Evolutionary conservation across 2,113 vertebrate genomes (phyloP).

Genomic region (Carassius gibelio): DNA sequence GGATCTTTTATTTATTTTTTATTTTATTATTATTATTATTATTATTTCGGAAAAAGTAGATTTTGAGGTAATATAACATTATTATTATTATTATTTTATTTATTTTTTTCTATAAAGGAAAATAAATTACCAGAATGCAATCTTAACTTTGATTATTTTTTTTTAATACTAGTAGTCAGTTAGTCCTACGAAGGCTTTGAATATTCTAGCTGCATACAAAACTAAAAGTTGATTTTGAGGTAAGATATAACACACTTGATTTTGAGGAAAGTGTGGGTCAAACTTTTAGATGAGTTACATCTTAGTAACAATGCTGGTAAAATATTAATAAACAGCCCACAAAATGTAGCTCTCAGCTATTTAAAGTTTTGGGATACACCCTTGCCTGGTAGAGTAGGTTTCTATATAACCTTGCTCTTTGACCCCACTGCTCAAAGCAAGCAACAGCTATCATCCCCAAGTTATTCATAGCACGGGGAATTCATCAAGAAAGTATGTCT

Average conservation of each 20-base stretch:
- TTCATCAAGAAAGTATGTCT: not conserved
- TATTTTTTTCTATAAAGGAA: not conserved
- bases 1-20: no score
- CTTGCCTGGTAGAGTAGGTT: conserved; percentile 39
- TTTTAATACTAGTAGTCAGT: not conserved
- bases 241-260: not conserved
- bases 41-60: not conserved
- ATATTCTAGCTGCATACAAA: not conserved
- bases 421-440: conserved; percentile 36
- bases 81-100: no score
- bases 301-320: conserved; percentile 17
- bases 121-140: not conserved
- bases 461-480: conserved; percentile 43
- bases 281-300: not conserved
- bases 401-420: conserved; percentile 57
- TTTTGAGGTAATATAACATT: not conserved
- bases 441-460: conserved; percentile 38
- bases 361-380: conserved; percentile 41
- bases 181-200: not conserved
- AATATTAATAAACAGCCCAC: conserved; percentile 22
- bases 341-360: conserved; percentile 46
- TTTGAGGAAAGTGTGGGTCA: not conserved
- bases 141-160: not conserved
- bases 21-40: no score
- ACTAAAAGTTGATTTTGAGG: not conserved